Conservation (phyloP, 2,888 invertebrate species). For the Clivina fossor region DNA sequence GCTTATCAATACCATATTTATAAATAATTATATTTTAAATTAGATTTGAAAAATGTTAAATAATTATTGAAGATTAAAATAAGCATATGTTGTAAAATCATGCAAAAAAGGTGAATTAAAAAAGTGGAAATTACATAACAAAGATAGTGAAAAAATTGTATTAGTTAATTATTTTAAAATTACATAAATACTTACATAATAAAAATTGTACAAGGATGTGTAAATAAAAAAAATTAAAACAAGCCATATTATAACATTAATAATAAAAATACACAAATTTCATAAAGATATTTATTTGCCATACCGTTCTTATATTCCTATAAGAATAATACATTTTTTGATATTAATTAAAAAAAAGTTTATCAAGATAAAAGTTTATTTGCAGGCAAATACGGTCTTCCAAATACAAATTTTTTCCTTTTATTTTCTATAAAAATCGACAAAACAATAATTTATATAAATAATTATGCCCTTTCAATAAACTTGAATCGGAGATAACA, state of each 20-base stretch:
- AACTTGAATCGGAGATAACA: conserved; percentile 16
- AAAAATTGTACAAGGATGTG: conserved; percentile 7
- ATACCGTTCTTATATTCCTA: conserved; percentile 27
- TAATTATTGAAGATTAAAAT: too few species aligned
- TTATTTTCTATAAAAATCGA: too few species aligned
- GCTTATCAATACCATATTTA: too few species aligned
- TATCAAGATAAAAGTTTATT: conserved; percentile 11
- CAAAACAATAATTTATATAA: conserved; percentile 16
- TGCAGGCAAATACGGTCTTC: conserved; percentile 8
- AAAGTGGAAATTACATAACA: background rate
- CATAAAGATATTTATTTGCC: conserved; percentile 27
- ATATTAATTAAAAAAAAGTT: conserved; percentile 23
- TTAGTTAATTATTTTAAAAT: conserved; percentile 6
- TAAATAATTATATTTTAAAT: too few species aligned
- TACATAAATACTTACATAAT: conserved; percentile 19
- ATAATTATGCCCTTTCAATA: conserved; percentile 9
- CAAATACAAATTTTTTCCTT: conserved; percentile 10
- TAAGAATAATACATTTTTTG: conserved; percentile 30
- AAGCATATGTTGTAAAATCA: background rate
- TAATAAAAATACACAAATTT: conserved; percentile 26
- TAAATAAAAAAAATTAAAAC: conserved; percentile 16
- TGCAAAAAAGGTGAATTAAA: background rate
- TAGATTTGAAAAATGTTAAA: too few species aligned
- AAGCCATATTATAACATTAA: conserved; percentile 11
- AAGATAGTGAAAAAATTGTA: conserved; percentile 3